Evolutionary conservation across 2,888 invertebrate genomes (phyloP).

Genomic region (Stomorhina lunata): DNA sequence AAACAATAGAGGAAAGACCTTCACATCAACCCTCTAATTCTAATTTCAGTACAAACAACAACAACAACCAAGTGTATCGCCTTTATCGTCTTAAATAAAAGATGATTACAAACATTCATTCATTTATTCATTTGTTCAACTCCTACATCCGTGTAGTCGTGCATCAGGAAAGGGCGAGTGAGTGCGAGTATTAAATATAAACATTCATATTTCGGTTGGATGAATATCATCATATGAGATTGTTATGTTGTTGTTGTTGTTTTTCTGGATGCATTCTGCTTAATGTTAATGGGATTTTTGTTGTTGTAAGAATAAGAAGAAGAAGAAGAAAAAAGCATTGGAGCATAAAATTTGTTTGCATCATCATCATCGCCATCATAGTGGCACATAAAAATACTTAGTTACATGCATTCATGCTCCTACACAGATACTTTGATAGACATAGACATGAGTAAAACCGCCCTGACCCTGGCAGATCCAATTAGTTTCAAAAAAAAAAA

Average conservation of each 20-base stretch:
- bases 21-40: slow-evolving; percentile 36
- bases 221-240: neutral
- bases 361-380: slow-evolving; percentile 40
- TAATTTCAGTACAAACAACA: neutral
- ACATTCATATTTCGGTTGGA: slow-evolving; percentile 2
- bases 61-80: neutral
- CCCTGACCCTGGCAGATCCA: too few relatives aligned
- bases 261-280: neutral
- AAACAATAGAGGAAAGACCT: slow-evolving; percentile 36
- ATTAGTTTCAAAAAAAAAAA: too few relatives aligned
- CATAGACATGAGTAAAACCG: neutral
- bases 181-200: neutral
- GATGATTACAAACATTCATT: too few relatives aligned
- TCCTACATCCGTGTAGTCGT: too few relatives aligned
- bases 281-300: neutral
- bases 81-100: too few relatives aligned
- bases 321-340: too few relatives aligned
- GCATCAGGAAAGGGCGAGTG: too few relatives aligned
- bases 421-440: neutral
- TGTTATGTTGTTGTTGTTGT: neutral
- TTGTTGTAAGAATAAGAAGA: slow-evolving; percentile 27
- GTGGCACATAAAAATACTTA: slow-evolving; percentile 24
- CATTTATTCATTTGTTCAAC: neutral
- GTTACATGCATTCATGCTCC: neutral
- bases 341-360: slow-evolving; percentile 57